A percentile compares a stretch with the other conserved stretches of the same genome.
Evolutionary conservation across 2,797 vertebrate species (phyloP).

Genomic region (Triplophysa bombifrons): DNA sequence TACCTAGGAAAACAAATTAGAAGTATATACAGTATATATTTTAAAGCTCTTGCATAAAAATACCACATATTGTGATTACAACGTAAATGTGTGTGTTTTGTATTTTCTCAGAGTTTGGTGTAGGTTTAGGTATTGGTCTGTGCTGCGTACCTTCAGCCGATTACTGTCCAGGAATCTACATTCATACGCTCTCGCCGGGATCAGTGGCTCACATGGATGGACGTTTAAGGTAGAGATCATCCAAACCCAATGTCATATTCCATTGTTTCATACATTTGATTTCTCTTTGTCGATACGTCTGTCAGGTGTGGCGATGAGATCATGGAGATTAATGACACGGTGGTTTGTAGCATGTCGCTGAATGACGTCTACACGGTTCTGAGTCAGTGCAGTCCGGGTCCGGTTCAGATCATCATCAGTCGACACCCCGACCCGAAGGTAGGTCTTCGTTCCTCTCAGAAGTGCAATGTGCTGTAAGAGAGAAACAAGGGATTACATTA

Average conservation of each 20-base stretch:
- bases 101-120: conserved; percentile 82
- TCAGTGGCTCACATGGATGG: conserved; percentile 94
- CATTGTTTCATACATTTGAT: not conserved
- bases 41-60: too few species aligned
- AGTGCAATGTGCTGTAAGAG: not conserved
- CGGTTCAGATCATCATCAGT: conserved; percentile 87
- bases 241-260: not conserved
- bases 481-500: not conserved
- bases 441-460: conserved; percentile 45
- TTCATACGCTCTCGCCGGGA: conserved; percentile 91
- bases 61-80: too few species aligned
- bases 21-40: too few species aligned
- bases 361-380: conserved; percentile 88
- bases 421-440: conserved; percentile 93
- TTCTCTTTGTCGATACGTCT: not conserved
- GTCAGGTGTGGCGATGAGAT: conserved; percentile 93
- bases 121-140: conserved; percentile 91
- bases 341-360: conserved; percentile 87
- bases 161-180: conserved; percentile 86
- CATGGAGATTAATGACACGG: conserved; percentile 86
- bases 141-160: conserved; percentile 87
- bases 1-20: too few species aligned
- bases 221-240: conserved; percentile 80
- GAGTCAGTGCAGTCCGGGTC: conserved; percentile 86
- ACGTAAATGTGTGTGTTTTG: not conserved